phyloP scores from a whole-genome alignment of 2,113 vertebrate species.

The Corynorhinus townsendii region DNA sequence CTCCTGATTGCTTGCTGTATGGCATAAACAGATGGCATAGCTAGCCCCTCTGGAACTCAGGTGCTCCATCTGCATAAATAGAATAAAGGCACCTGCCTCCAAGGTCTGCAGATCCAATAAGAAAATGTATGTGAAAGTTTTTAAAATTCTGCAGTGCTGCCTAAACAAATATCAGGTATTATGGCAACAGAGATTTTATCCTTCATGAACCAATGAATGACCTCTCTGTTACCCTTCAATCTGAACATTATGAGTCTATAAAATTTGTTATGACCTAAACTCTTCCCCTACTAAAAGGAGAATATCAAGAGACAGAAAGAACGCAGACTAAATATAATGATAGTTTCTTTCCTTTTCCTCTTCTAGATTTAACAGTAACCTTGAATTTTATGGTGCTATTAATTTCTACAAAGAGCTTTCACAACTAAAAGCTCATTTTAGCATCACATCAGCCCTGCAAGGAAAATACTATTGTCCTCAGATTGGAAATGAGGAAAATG shows the following conservation, averaged over 20 bases:
- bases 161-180: not conserved
- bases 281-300: not conserved
- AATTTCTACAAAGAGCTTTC: conserved; percentile 2
- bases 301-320: not conserved
- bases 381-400: not conserved
- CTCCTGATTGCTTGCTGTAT: not conserved
- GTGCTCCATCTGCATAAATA: conserved; percentile 13
- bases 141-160: not conserved
- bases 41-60: not conserved
- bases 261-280: not conserved
- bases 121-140: not conserved
- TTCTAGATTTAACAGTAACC: not conserved
- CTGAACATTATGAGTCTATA: not conserved
- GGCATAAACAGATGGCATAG: conserved; percentile 14
- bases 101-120: not conserved
- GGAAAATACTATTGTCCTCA: not conserved
- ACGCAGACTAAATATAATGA: not conserved
- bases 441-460: not conserved
- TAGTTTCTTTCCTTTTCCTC: not conserved
- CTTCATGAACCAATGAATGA: not conserved
- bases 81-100: not conserved
- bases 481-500: not conserved
- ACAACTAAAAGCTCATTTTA: not conserved
- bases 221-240: not conserved
- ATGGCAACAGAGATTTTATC: not conserved